Evolutionary conservation across 2,113 vertebrate species (phyloP).

Genomic region (Eclectus roratus): DNA sequence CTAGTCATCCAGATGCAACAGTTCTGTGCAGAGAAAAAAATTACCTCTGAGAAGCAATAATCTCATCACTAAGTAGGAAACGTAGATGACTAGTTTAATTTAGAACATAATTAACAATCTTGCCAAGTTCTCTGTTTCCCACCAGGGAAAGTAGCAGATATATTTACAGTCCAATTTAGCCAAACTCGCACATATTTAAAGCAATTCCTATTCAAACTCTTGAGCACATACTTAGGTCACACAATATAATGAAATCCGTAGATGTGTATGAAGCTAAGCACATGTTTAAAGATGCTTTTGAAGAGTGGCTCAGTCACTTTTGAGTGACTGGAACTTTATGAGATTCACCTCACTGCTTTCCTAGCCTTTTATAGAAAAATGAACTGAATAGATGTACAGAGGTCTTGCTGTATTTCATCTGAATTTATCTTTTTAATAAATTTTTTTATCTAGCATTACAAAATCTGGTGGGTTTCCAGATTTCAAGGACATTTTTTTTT

Average conservation of each 20-base stretch:
- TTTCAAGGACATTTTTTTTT: not conserved
- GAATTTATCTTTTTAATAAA: not conserved
- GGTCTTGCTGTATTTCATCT: not conserved
- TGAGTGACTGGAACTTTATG: not conserved
- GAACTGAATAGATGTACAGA: not conserved
- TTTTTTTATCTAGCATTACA: not conserved
- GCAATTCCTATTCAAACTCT: not conserved
- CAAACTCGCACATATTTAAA: not conserved
- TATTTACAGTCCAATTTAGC: not conserved
- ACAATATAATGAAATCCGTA: not conserved
- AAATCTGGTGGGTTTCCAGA: not conserved
- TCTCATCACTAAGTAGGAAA: not conserved
- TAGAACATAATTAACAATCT: not conserved
- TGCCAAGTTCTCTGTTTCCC: not conserved
- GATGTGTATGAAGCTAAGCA: not conserved
- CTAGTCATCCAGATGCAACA: not conserved
- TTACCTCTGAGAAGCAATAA: not conserved
- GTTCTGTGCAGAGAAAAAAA: not conserved
- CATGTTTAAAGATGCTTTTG: not conserved
- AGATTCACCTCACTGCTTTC: not conserved
- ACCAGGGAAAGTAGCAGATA: not conserved
- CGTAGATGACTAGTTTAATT: not conserved
- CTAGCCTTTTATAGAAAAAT: not conserved
- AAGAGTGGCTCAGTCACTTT: not conserved
- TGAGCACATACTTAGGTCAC: not conserved